These are phyloP conservation scores for Nemoura dubitans DNA, from an alignment of 2,888 invertebrate species.

Conservation along the genomic window DNA sequence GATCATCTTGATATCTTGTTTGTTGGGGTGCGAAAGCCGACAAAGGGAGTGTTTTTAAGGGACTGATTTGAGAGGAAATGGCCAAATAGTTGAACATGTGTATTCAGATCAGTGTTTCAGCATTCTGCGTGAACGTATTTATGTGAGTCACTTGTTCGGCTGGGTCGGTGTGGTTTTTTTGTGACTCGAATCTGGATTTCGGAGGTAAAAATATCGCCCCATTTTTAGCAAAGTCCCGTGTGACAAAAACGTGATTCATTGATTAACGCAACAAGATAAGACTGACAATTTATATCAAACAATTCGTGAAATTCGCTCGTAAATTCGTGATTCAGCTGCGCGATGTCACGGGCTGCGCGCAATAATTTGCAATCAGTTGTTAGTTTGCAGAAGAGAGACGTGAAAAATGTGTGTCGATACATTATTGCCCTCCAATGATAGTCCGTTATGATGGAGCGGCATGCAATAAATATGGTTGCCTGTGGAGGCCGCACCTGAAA, in stretches of 20 bases:
- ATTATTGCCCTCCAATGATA: constrained; percentile 31
- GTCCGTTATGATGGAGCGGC: constrained; percentile 13
- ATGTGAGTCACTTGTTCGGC: not conserved
- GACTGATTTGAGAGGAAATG: not conserved
- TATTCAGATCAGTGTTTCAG: not conserved
- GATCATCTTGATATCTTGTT: not conserved
- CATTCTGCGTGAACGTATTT: not conserved
- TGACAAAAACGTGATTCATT: not conserved
- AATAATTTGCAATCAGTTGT: constrained; percentile 21
- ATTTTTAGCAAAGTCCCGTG: not conserved
- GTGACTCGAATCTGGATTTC: not conserved
- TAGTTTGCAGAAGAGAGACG: not conserved
- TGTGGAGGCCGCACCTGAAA: not conserved
- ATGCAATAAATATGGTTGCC: constrained; percentile 8
- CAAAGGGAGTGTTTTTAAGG: constrained; percentile 29
- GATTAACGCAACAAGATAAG: not conserved
- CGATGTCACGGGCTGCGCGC: not conserved
- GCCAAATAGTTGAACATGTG: not conserved
- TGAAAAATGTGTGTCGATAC: constrained; percentile 31
- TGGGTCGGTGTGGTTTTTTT: not conserved
- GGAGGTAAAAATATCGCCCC: not conserved
- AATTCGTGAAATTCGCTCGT: not conserved
- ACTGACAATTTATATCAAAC: constrained; percentile 3
- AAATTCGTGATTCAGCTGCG: constrained; percentile 30
- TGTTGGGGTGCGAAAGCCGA: constrained; percentile 19